Conservation (phyloP, 2,113 vertebrate genomes). For the Pipra filicauda region DNA sequence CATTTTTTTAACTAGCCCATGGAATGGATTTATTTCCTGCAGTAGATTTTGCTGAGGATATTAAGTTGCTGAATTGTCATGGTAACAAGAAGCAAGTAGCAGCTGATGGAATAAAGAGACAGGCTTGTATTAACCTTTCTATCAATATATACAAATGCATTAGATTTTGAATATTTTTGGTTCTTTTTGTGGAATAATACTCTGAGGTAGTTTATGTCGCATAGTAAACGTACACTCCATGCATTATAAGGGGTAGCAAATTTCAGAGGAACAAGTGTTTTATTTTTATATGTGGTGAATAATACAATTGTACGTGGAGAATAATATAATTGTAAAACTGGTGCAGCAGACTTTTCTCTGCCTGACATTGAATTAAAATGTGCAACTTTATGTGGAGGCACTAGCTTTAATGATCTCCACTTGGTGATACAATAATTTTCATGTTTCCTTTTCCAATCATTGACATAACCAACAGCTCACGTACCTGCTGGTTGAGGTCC, state of each 20-base stretch:
- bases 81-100: slow-evolving; percentile 15
- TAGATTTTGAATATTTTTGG: background rate
- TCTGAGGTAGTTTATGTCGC: background rate
- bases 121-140: background rate
- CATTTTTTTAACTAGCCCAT: background rate
- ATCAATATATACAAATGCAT: background rate
- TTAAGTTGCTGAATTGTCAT: slow-evolving; percentile 34
- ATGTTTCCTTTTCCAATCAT: background rate
- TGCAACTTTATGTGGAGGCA: background rate
- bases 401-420: background rate
- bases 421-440: background rate
- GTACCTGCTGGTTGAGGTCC: background rate
- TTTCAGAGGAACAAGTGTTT: background rate
- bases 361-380: background rate
- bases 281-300: background rate
- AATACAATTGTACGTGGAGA: background rate
- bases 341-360: background rate
- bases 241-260: background rate
- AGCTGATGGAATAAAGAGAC: background rate
- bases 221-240: background rate
- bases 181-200: background rate
- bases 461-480: fast-evolving
- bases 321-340: background rate
- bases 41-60: background rate
- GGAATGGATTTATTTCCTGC: background rate